A percentile compares a stretch with the other conserved stretches of the same genome.
Conservation (phyloP, 2,888 invertebrate species). For the Strigamia crassipes region DNA sequence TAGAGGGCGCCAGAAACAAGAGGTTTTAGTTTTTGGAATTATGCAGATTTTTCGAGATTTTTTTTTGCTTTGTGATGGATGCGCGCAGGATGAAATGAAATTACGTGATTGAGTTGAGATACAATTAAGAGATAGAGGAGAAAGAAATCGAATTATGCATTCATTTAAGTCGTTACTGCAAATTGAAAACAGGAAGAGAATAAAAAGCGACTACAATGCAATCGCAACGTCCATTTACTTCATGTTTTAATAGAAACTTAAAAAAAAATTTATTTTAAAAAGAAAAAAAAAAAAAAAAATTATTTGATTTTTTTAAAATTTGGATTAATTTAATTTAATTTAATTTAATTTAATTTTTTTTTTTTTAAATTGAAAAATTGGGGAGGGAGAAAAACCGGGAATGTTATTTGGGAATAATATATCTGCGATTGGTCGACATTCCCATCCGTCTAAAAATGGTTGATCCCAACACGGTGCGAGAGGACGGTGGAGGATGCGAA, state of each 20-base stretch:
- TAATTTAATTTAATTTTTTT: not conserved
- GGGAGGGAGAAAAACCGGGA: not conserved
- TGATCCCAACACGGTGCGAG: not conserved
- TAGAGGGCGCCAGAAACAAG: not conserved
- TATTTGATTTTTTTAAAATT: too few relatives aligned
- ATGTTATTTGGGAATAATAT: not conserved
- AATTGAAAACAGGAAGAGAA: too few relatives aligned
- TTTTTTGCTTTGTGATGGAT: not conserved
- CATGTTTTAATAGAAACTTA: too few relatives aligned
- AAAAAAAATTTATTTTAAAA: too few relatives aligned
- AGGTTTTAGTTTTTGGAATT: not conserved
- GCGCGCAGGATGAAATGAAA: not conserved
- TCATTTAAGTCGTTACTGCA: too few relatives aligned
- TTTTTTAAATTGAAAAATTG: not conserved
- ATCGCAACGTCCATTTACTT: too few relatives aligned
- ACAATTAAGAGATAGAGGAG: too few relatives aligned
- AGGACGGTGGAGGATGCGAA: not conserved
- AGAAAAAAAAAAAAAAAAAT: too few relatives aligned
- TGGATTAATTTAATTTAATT: too few relatives aligned
- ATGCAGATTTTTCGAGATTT: not conserved
- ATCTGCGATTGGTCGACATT: not conserved
- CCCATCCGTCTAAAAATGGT: slow-evolving; percentile 1
- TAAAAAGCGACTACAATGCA: too few relatives aligned
- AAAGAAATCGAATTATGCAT: too few relatives aligned
- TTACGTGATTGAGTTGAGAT: too few relatives aligned